Conservation (phyloP, 1,140 invertebrate genomes). For the Drosophila burlai region DNA sequence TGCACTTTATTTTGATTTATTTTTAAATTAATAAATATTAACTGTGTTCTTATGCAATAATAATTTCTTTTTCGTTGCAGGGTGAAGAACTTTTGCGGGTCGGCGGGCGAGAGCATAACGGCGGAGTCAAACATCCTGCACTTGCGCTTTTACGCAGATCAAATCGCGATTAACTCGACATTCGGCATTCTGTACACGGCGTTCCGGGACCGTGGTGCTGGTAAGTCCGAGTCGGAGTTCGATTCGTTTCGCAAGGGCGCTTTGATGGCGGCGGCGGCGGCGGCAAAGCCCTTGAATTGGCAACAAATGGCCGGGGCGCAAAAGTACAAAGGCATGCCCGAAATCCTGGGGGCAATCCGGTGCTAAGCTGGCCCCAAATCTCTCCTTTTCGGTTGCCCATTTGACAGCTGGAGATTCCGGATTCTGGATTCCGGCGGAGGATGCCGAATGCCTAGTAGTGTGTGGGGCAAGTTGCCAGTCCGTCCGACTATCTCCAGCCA, state of each 20-base stretch:
- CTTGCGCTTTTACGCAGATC: constrained; percentile 90
- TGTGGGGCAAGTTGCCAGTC: constrained; percentile 22
- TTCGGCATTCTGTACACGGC: constrained; percentile 91
- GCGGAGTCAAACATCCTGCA: constrained; percentile 88
- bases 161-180: constrained; percentile 88
- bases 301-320: constrained; percentile 46
- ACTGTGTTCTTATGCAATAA: background rate
- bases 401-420: constrained; percentile 24
- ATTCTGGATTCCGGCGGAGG: background rate
- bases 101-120: constrained; percentile 90
- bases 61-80: constrained; percentile 60
- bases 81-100: constrained; percentile 91
- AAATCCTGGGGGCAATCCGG: constrained; percentile 60
- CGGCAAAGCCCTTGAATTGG: constrained; percentile 67
- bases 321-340: constrained; percentile 38
- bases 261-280: constrained; percentile 32
- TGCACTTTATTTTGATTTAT: background rate
- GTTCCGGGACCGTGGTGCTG: constrained; percentile 87
- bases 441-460: constrained; percentile 1
- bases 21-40: background rate
- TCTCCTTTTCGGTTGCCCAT: constrained; percentile 38
- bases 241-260: constrained; percentile 9
- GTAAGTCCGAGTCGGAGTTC: constrained; percentile 51
- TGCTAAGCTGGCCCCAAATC: constrained; percentile 59
- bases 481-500: constrained; percentile 44